Base-by-base conservation (phyloP, 2,888 invertebrate species). In the Tupiocoris notatus region DNA sequence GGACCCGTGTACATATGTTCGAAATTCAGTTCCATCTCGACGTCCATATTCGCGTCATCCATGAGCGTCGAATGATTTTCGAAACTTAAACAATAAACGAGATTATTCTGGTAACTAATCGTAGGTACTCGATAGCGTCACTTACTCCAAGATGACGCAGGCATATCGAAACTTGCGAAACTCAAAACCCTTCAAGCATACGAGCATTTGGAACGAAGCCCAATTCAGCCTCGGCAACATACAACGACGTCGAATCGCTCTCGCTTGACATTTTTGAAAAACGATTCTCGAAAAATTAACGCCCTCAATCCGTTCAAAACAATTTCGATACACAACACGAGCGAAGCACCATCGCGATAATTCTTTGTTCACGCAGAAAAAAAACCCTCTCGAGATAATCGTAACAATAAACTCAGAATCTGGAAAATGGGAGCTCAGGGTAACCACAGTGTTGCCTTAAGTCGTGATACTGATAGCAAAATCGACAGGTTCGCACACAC, bases 391-490 rank as follows among this genome's bases (percentile, higher is more conserved):
- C 39, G 12, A 12, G 39, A 39, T 12, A 39, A 3, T 39, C 2
- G 58, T 22, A 70, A 70, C 70, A 70, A 59, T 70, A 70, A 70
- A 70, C 70, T 70, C 59, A 9, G 59, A 61, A n/a, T 58, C 70
- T 73, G 54, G 63, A 73, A n/a, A 62, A 73, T 73, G 73, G 62
- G 63, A n/a, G 73, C 63, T 54, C 20, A 17, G 73, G 62, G 63
- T 62, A 73, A 73, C 73, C 73, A 73, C 73, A 73, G 73, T 73
- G 73, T 73, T 73, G 73, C 73, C 73, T 62, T 73, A 63, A 39
- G 54, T 21, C 21, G 22, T n/a, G 63, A 62, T 73, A 54, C 12
- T 59, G 59, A 70, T 70, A 70, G 58, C 25, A 24, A 59, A 70
- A 70, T 59, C 16, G 24, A 16, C 3, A 39, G 39, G 39, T 39